Evolutionary conservation across 2,797 vertebrate genomes (phyloP).

Genomic region (Aphelocoma californica): DNA sequence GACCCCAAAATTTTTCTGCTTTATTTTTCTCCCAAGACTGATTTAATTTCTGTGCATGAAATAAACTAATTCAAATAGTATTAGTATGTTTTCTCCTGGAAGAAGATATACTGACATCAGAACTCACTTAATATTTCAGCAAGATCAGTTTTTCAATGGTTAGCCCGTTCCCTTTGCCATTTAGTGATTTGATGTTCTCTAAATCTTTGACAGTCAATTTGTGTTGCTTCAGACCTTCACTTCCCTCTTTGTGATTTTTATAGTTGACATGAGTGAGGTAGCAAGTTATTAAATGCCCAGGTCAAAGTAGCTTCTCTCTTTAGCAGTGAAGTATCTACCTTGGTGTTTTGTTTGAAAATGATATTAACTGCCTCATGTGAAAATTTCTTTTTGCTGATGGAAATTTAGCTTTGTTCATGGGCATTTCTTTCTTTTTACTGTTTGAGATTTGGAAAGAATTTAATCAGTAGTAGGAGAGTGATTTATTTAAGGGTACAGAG

Average conservation of each 20-base stretch:
- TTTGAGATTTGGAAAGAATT: background rate
- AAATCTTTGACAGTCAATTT: background rate
- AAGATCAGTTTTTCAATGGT: background rate
- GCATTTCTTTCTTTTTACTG: background rate
- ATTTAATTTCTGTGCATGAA: background rate
- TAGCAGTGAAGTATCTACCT: background rate
- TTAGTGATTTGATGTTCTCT: background rate
- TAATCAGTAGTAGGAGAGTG: background rate
- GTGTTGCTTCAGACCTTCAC: background rate
- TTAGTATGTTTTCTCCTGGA: background rate
- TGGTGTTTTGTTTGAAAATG: background rate
- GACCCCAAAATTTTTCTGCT: background rate
- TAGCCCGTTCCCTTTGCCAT: background rate
- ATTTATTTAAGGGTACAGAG: background rate
- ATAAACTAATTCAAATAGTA: background rate
- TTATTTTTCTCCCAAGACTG: background rate
- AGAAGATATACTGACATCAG: background rate
- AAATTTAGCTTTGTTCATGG: background rate
- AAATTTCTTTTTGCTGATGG: background rate
- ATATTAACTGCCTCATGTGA: background rate
- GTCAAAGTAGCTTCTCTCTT: background rate
- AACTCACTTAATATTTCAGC: background rate
- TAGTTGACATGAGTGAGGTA: background rate
- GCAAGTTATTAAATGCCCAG: background rate
- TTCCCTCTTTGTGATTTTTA: background rate